Evolutionary conservation across 2,888 invertebrate species (phyloP).

Genomic region (Cyclophora albipunctata): DNA sequence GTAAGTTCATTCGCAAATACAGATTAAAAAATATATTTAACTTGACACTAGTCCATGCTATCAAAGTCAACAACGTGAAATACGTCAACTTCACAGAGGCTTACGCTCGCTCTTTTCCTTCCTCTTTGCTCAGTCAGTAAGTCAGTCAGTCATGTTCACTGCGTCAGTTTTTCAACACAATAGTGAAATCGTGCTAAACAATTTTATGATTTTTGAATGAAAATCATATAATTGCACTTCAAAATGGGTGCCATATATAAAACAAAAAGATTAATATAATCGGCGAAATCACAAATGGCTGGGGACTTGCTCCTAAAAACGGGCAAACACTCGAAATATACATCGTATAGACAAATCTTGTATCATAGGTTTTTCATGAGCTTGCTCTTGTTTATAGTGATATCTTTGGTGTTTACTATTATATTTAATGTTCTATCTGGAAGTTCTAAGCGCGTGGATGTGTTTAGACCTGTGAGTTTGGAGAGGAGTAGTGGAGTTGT

Average conservation of each 20-base stretch:
- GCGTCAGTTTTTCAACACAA: slow-evolving; percentile 41
- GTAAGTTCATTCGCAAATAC: background rate
- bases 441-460: slow-evolving; percentile 60
- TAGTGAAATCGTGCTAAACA: slow-evolving; percentile 49
- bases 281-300: slow-evolving; percentile 66
- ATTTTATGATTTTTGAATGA: slow-evolving; percentile 59
- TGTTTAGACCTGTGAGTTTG: slow-evolving; percentile 69
- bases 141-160: slow-evolving; percentile 19
- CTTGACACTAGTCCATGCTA: background rate
- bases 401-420: slow-evolving; percentile 73
- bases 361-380: slow-evolving; percentile 78
- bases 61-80: background rate
- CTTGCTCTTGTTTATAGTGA: slow-evolving; percentile 73
- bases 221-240: slow-evolving; percentile 47
- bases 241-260: slow-evolving; percentile 67
- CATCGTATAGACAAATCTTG: slow-evolving; percentile 66
- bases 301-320: slow-evolving; percentile 63
- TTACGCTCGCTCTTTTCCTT: slow-evolving; percentile 1
- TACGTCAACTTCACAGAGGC: background rate
- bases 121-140: slow-evolving; percentile 11
- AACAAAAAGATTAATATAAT: slow-evolving; percentile 56
- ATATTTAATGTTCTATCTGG: slow-evolving; percentile 66
- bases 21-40: background rate
- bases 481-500: slow-evolving; percentile 60
- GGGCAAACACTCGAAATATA: slow-evolving; percentile 64